phyloP scores from a whole-genome alignment of 2,113 vertebrate genomes.

The Erythrocebus patas region DNA sequence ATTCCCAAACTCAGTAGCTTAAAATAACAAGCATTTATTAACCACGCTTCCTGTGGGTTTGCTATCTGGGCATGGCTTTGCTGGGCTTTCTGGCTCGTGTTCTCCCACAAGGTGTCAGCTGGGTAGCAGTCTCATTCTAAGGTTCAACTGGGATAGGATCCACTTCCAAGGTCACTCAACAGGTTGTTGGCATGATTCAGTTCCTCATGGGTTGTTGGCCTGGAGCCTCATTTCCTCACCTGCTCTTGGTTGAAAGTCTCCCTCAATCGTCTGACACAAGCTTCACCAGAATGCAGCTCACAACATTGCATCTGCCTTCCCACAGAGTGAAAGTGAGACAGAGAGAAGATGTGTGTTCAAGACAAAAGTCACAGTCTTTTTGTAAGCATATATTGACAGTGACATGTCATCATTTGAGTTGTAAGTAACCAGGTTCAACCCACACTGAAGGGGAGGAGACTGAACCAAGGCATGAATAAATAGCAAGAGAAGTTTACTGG shows the following conservation, averaged over 20 bases:
- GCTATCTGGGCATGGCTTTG: neutral
- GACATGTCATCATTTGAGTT: too few species aligned
- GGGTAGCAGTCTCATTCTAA: neutral
- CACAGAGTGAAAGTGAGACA: neutral
- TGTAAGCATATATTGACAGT: neutral
- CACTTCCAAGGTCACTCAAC: neutral
- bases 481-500: neutral
- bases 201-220: neutral
- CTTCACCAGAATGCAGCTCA: neutral
- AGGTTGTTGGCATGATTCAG: neutral
- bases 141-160: neutral
- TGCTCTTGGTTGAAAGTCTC: neutral
- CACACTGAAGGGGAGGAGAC: neutral
- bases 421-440: too few species aligned
- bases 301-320: neutral
- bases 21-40: neutral
- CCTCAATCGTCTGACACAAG: neutral
- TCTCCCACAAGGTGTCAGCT: too few species aligned
- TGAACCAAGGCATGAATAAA: neutral
- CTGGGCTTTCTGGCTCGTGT: neutral
- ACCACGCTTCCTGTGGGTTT: neutral
- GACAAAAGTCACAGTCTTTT: neutral
- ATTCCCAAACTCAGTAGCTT: neutral
- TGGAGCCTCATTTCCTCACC: neutral
- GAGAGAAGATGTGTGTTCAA: neutral